These are phyloP conservation scores for Bambusicola thoracicus DNA, from an alignment of 2,113 vertebrate species.

Conservation along the genomic window DNA sequence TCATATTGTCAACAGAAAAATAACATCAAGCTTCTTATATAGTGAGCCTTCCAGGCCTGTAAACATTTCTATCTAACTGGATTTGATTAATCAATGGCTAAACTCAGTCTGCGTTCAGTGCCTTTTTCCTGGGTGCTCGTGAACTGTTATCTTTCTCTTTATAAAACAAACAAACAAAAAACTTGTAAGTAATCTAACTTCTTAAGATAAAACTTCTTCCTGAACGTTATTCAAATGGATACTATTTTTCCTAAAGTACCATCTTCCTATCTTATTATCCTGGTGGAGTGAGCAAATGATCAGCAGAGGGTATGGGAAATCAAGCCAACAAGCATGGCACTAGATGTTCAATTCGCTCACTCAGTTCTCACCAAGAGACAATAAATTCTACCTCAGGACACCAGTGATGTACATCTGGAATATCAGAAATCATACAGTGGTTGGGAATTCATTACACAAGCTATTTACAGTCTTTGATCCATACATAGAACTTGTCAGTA, in stretches of 20 bases:
- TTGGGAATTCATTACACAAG: not conserved
- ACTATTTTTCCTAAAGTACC: not conserved
- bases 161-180: not conserved
- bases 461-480: not conserved
- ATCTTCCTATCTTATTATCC: not conserved
- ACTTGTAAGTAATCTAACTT: not conserved
- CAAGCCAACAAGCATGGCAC: not conserved
- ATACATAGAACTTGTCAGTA: not conserved
- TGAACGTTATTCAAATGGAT: not conserved
- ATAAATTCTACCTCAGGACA: not conserved
- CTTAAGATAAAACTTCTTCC: not conserved
- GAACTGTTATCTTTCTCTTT: not conserved
- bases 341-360: not conserved
- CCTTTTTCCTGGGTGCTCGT: not conserved
- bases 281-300: not conserved
- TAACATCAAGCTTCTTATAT: not conserved
- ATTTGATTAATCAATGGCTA: not conserved
- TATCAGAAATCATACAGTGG: not conserved
- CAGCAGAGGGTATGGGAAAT: rapidly evolving
- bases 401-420: not conserved
- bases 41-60: not conserved
- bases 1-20: not conserved
- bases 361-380: not conserved
- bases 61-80: not conserved
- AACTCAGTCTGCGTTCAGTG: not conserved